These are phyloP conservation scores for Drosophila mettleri DNA, from an alignment of 2,888 invertebrate species.

Conservation along the genomic window DNA sequence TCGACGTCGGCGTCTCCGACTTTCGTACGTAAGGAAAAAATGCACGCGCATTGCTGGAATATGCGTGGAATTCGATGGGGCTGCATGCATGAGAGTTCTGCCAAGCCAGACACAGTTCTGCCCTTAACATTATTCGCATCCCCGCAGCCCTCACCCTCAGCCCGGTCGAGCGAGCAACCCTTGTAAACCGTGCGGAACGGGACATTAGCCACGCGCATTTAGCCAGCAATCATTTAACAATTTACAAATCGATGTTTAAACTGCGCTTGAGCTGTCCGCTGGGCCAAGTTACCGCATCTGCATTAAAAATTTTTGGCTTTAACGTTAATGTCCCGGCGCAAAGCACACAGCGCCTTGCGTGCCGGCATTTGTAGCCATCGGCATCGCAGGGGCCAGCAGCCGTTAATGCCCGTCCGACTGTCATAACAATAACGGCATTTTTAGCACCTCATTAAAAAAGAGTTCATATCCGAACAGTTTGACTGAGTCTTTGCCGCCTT, in stretches of 20 bases:
- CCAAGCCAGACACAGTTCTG: constrained; percentile 27
- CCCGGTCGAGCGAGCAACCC: constrained; percentile 51
- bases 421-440: constrained; percentile 79
- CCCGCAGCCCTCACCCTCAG: constrained; percentile 3
- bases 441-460: constrained; percentile 83
- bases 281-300: constrained; percentile 44
- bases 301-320: constrained; percentile 69
- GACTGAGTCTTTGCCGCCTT: constrained; percentile 54
- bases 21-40: constrained; percentile 50
- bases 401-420: constrained; percentile 61
- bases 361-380: constrained; percentile 32
- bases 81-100: constrained; percentile 42
- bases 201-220: constrained; percentile 79
- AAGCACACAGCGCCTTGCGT: constrained; percentile 43
- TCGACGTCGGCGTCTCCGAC: too few relatives aligned
- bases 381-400: constrained; percentile 22
- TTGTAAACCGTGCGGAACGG: constrained; percentile 39
- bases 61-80: constrained; percentile 68
- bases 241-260: constrained; percentile 84
- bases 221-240: constrained; percentile 82
- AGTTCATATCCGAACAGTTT: constrained; percentile 77
- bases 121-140: constrained; percentile 21
- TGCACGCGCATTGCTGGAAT: constrained; percentile 64
- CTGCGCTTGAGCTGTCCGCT: constrained; percentile 60
- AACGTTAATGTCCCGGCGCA: constrained; percentile 67